A percentile compares a stretch with the other conserved stretches of the same genome.
These are phyloP conservation scores for Leucozona laternaria DNA, from an alignment of 2,888 invertebrate genomes.

Conservation along the genomic window DNA sequence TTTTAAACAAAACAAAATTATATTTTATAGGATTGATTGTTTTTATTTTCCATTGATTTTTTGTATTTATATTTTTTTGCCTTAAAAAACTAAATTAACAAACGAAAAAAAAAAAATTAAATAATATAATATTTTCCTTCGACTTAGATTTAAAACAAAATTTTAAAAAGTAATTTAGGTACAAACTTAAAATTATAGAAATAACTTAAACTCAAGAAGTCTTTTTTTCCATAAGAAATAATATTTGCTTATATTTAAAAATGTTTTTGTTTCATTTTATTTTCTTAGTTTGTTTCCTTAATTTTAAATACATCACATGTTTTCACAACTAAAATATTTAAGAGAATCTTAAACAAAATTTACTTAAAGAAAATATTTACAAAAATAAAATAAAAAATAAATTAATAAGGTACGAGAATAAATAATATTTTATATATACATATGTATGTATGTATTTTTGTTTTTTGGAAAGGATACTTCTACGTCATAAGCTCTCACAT, in stretches of 20 bases:
- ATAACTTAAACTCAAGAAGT: slow-evolving; percentile 76
- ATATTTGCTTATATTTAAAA: not conserved
- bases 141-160: slow-evolving; percentile 11
- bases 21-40: slow-evolving; percentile 18
- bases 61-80: not conserved
- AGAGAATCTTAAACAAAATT: slow-evolving; percentile 9
- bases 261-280: not conserved
- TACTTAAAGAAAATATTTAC: slow-evolving; percentile 33
- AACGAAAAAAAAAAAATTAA: slow-evolving; percentile 57
- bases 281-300: slow-evolving; percentile 50
- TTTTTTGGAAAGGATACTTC: slow-evolving; percentile 26
- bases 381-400: slow-evolving; percentile 38
- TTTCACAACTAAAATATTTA: slow-evolving; percentile 65
- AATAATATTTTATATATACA: not conserved
- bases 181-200: slow-evolving; percentile 80
- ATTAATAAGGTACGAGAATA: slow-evolving; percentile 53
- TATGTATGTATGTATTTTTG: not conserved
- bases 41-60: slow-evolving; percentile 42
- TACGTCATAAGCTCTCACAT: slow-evolving; percentile 10
- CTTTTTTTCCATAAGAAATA: slow-evolving; percentile 58
- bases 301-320: slow-evolving; percentile 72
- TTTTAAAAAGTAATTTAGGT: slow-evolving; percentile 75
- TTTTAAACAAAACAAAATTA: slow-evolving; percentile 1
- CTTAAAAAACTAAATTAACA: slow-evolving; percentile 71
- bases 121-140: slow-evolving; percentile 22